Percentiles rank a stretch among this genome's conserved stretches.
phyloP scores from a whole-genome alignment of 2,113 vertebrate species.

The Athene cunicularia region DNA sequence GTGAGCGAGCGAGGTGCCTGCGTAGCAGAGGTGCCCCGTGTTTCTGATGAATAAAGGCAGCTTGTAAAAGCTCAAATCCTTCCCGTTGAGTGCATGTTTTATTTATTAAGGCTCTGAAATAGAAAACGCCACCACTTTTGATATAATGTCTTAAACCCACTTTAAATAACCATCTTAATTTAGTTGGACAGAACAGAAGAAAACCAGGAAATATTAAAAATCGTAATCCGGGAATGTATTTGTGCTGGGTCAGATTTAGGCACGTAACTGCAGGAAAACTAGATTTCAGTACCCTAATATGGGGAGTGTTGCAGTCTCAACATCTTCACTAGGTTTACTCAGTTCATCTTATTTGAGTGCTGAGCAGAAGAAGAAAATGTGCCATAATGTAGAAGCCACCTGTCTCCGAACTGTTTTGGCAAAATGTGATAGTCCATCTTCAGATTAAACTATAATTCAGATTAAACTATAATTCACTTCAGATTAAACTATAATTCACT shows the following conservation, averaged over 20 bases:
- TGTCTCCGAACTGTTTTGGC: background rate
- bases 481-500: background rate
- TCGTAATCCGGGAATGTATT: background rate
- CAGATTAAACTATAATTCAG: background rate
- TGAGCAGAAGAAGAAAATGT: background rate
- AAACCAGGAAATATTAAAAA: background rate
- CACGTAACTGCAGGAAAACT: background rate
- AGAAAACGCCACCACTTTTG: background rate
- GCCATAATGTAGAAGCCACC: background rate
- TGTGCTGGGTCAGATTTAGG: background rate
- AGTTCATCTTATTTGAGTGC: background rate
- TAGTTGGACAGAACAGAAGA: background rate
- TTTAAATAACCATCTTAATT: background rate
- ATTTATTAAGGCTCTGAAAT: background rate
- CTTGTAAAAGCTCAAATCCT: background rate
- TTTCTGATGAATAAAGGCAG: background rate
- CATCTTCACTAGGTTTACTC: background rate
- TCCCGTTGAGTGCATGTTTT: background rate
- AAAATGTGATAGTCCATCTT: background rate
- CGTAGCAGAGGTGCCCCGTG: background rate
- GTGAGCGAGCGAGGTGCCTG: background rate
- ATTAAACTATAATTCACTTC: background rate
- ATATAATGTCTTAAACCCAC: background rate
- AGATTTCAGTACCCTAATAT: background rate
- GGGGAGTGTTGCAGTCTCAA: background rate